Evolutionary conservation across 1,140 invertebrate genomes (phyloP).

Genomic region (Dendroctonus valens): DNA sequence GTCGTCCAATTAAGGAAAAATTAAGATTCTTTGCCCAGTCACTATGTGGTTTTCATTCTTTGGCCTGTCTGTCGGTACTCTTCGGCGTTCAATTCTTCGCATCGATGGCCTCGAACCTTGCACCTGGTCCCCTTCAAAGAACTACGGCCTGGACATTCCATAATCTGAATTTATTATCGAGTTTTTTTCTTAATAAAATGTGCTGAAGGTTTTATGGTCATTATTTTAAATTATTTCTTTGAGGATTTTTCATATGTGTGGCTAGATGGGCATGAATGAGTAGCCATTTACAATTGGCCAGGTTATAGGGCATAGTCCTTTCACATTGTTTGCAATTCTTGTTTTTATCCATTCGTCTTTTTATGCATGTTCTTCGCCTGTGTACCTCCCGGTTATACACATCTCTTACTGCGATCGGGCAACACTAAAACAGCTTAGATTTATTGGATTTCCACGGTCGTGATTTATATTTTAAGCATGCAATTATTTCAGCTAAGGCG

Average conservation of each 20-base stretch:
- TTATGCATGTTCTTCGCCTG: slow-evolving; percentile 18
- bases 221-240: too few relatives aligned
- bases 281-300: too few relatives aligned
- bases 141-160: slow-evolving; percentile 1
- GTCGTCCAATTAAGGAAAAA: too few relatives aligned
- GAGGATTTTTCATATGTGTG: too few relatives aligned
- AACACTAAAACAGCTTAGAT: slow-evolving; percentile 4
- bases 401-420: slow-evolving; percentile 5
- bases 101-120: slow-evolving; percentile 22
- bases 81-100: slow-evolving; percentile 9
- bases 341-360: neutral
- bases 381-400: slow-evolving; percentile 19
- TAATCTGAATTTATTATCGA: too few relatives aligned
- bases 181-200: too few relatives aligned
- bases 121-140: slow-evolving; percentile 14
- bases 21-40: too few relatives aligned
- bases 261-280: too few relatives aligned
- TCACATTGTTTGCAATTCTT: slow-evolving; percentile 1
- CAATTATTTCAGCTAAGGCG: slow-evolving; percentile 4
- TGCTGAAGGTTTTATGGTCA: too few relatives aligned
- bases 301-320: too few relatives aligned
- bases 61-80: neutral
- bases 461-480: slow-evolving; percentile 13
- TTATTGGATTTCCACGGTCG: slow-evolving; percentile 12
- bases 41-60: too few relatives aligned